These are phyloP conservation scores for Isurus oxyrinchus DNA, from an alignment of 2,113 vertebrate genomes.

Conservation along the genomic window DNA sequence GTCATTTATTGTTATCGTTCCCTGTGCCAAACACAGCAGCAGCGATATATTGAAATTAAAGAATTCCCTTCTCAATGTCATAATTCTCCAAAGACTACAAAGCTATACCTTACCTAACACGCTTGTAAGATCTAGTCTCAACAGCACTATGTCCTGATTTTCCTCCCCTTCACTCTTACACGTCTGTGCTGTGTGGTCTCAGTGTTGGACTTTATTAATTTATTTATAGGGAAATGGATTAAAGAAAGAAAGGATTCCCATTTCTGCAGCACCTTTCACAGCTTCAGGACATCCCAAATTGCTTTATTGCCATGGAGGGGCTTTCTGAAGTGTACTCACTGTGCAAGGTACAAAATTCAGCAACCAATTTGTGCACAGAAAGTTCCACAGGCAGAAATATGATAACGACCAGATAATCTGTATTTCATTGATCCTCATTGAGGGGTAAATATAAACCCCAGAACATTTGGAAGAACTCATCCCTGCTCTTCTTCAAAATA, in stretches of 20 bases:
- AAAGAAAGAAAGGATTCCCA: background rate
- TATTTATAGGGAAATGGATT: background rate
- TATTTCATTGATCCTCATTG: too few species aligned
- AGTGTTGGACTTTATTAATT: background rate
- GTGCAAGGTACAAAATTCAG: too few species aligned
- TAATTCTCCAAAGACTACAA: background rate
- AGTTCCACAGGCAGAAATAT: too few species aligned
- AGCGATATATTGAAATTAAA: background rate
- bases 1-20: background rate
- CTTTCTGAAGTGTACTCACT: too few species aligned
- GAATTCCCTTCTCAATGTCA: background rate
- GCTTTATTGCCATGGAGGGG: too few species aligned
- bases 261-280: too few species aligned
- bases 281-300: too few species aligned
- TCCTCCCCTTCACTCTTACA: background rate
- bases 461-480: too few species aligned
- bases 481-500: too few species aligned
- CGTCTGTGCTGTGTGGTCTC: background rate
- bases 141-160: background rate
- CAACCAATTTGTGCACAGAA: too few species aligned
- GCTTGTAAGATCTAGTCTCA: background rate
- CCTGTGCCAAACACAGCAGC: background rate
- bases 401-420: too few species aligned
- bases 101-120: background rate
- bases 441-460: too few species aligned